Evolutionary conservation across 53 echinoderm and acorn worm species (phyloP).

Genomic region (Paracentrotus lividus): DNA sequence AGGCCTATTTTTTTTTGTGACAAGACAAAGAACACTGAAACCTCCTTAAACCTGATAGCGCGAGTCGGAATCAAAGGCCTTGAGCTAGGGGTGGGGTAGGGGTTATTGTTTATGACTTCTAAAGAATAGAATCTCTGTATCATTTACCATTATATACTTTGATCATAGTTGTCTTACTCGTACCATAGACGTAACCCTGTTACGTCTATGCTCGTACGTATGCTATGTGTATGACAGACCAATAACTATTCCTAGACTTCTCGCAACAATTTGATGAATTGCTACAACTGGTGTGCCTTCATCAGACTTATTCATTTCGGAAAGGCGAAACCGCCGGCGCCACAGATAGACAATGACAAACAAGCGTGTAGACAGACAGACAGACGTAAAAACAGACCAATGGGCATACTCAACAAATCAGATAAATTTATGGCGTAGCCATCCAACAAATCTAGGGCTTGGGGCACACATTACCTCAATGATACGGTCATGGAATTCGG

Average conservation of each 20-base stretch:
- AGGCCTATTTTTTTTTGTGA: no score
- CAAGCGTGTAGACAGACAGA: slow-evolving; percentile 46
- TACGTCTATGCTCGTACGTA: no score
- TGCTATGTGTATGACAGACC: neutral
- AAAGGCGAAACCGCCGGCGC: slow-evolving; percentile 42
- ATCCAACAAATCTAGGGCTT: slow-evolving; percentile 18
- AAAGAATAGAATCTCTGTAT: neutral
- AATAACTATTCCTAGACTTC: neutral
- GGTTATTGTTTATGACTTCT: slow-evolving; percentile 10
- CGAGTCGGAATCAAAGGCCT: neutral
- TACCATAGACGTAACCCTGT: no score
- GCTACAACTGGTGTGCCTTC: slow-evolving; percentile 41
- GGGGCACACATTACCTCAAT: neutral
- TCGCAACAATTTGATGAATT: slow-evolving; percentile 7
- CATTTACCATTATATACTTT: slow-evolving; percentile 42
- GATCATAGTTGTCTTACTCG: neutral
- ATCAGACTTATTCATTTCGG: slow-evolving; percentile 38
- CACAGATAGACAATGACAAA: slow-evolving; percentile 56
- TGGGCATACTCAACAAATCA: slow-evolving; percentile 20
- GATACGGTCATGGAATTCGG: neutral
- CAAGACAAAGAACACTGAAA: no score
- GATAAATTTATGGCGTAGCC: slow-evolving; percentile 51
- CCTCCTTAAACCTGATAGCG: no score
- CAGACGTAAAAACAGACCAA: slow-evolving; percentile 12
- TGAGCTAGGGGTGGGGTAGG: neutral